These are phyloP conservation scores for Melanerpes formicivorus DNA, from an alignment of 2,113 vertebrate genomes.

Conservation along the genomic window DNA sequence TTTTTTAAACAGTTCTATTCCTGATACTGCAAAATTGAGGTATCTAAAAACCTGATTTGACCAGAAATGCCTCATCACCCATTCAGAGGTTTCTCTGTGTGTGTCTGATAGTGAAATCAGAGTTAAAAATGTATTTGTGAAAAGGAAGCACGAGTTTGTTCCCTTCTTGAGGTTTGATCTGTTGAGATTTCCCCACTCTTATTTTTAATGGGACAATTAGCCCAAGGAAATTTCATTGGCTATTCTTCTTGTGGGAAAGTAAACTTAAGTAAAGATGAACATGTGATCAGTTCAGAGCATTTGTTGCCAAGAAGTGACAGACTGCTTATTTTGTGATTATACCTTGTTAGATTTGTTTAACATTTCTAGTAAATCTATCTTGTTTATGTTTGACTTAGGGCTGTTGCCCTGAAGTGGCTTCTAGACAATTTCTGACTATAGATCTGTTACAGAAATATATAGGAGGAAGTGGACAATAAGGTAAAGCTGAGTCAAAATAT, in stretches of 20 bases:
- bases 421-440: neutral
- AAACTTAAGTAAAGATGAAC: neutral
- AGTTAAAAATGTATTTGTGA: neutral
- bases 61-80: neutral
- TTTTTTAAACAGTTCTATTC: neutral
- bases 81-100: neutral
- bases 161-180: neutral
- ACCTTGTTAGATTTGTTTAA: neutral
- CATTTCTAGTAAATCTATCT: neutral
- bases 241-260: neutral
- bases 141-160: neutral
- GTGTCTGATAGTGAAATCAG: neutral
- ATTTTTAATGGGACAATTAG: too few species aligned
- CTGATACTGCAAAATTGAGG: neutral
- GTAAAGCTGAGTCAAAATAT: neutral
- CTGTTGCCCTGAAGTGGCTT: neutral
- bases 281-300: neutral
- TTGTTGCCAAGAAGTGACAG: neutral
- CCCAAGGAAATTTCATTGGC: neutral
- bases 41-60: neutral
- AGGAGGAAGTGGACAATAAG: neutral
- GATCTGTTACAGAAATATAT: neutral
- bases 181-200: neutral
- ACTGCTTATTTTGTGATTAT: neutral
- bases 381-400: neutral